phyloP scores from a whole-genome alignment of 2,888 invertebrate genomes.

The Drosophila fulvimacula region DNA sequence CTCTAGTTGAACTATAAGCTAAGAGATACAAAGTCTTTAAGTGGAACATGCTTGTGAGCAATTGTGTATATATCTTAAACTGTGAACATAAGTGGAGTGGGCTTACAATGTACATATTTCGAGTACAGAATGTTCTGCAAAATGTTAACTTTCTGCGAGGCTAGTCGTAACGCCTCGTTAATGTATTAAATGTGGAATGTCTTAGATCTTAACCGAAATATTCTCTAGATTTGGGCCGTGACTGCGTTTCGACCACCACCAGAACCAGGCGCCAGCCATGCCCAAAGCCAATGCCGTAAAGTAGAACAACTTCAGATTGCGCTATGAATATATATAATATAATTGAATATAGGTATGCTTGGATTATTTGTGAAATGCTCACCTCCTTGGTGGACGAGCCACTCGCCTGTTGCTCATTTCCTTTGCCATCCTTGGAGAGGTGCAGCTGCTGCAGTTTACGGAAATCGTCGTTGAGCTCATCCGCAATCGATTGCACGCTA shows the following conservation, averaged over 20 bases:
- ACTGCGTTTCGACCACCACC: conserved; percentile 65
- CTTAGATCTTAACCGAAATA: conserved; percentile 52
- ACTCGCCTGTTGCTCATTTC: background rate
- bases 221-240: conserved; percentile 35
- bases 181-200: background rate
- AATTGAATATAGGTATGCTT: background rate
- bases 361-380: background rate
- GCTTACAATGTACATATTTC: conserved; percentile 15
- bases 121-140: background rate
- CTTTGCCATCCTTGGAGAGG: conserved; percentile 3
- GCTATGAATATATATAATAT: conserved; percentile 34
- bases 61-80: background rate
- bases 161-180: background rate
- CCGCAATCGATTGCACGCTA: conserved; percentile 74
- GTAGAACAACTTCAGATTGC: conserved; percentile 49
- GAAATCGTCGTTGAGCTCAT: conserved; percentile 77
- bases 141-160: background rate
- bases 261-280: conserved; percentile 61
- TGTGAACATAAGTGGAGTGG: conserved; percentile 15
- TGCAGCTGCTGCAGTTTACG: conserved; percentile 66
- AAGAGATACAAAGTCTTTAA: conserved; percentile 4
- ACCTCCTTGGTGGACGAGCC: conserved; percentile 34
- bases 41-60: conserved; percentile 7
- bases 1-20: background rate
- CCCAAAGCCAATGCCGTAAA: conserved; percentile 54